These are phyloP conservation scores for Sturnus vulgaris DNA, from an alignment of 2,113 vertebrate genomes.

Conservation along the genomic window DNA sequence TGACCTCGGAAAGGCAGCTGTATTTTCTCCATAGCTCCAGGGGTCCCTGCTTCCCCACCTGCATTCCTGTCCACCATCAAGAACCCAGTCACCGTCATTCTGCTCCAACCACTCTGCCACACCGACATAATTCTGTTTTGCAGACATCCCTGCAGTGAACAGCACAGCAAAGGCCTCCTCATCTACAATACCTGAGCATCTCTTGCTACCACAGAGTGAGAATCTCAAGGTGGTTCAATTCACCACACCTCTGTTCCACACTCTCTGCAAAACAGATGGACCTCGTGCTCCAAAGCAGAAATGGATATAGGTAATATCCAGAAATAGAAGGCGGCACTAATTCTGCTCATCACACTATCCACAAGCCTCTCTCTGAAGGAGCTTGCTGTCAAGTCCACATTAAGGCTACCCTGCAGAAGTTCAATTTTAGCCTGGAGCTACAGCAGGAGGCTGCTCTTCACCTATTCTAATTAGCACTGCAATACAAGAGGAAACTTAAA, in stretches of 20 bases:
- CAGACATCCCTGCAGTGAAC: neutral
- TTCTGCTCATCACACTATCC: neutral
- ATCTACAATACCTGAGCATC: neutral
- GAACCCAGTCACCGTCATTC: neutral
- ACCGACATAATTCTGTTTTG: neutral
- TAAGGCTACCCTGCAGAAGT: neutral
- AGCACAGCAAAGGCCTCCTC: neutral
- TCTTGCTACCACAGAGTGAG: neutral
- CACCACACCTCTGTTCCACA: neutral
- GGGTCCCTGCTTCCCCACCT: neutral
- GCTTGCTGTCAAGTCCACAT: neutral
- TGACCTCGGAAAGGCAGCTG: neutral
- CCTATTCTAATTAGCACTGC: slow-evolving; percentile 5
- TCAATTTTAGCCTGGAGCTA: slow-evolving; percentile 8
- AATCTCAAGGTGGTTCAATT: neutral
- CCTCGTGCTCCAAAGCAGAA: neutral
- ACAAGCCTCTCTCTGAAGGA: neutral
- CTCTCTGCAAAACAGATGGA: neutral
- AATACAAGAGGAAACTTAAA: slow-evolving; percentile 33
- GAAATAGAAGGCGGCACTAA: neutral
- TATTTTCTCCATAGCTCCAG: neutral
- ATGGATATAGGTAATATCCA: neutral
- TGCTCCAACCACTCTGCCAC: neutral
- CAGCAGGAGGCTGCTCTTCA: neutral
- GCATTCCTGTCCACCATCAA: neutral